Base-by-base conservation (phyloP, 2,888 invertebrate genomes). In the Cephus rjabovi region DNA sequence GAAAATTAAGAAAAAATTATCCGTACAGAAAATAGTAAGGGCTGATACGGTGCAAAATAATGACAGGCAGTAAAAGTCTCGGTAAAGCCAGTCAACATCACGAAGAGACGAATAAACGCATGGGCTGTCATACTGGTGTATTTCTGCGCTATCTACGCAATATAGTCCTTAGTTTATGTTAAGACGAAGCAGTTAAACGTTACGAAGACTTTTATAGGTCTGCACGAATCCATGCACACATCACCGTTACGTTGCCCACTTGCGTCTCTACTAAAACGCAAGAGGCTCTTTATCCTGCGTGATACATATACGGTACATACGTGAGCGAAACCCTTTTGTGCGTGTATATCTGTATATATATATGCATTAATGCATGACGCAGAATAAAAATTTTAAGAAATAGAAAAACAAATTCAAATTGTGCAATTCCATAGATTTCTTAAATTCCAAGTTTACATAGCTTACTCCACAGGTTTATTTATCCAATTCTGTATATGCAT, bases 201-300 rank as follows among this genome's bases (percentile, higher is more conserved):
- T 86, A 85, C 86, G 84, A 83, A 84, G 88, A 87, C 87, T 89
- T 90, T 90, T 89, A 89, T 88, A 87, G 88, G 87, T 86, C 85
- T 85, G 81, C 40, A 12, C 56, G 56, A 56, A 56, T 56, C 56
- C 56, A 56, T 56, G 56, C 56, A 56, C 23, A 23, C 56, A 56
- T 56, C 23, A 56, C 56, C 23, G 56, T 23, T 56, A 56, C 56
- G 9, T 56, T 23, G 56, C 23, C 23, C 56, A 56, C 56, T 56
- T 56, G 56, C 56, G 23, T 56, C 56, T 56, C 56, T 56, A 56
- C 56, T 56, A 9, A 56, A 56, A 56, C 9, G 56, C 56, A 56
- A 56, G 56, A 56, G 23, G 23, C 23, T 56, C 23, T 56, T 9
- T 56, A 56, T 56, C 6, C 9, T 56, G 56, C 56, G 56, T 56